Base-by-base conservation (phyloP, 2,797 vertebrate genomes). In the Phrynocephalus forsythii region DNA sequence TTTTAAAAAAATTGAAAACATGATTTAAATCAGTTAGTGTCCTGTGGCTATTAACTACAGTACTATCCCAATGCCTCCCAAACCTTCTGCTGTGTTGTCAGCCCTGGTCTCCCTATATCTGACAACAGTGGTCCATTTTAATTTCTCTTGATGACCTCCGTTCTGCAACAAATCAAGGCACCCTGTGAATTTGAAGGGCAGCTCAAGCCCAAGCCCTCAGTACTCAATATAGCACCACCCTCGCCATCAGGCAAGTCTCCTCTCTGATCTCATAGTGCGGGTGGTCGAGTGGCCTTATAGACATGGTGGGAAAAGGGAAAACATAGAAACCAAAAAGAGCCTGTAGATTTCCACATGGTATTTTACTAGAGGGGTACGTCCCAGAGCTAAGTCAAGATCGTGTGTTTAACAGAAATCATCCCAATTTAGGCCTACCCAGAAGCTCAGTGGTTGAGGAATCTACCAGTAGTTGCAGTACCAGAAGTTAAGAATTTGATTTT, bases 1-100 rank as follows among this genome's bases (percentile, higher is more conserved):
- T 44, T 83, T 56, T 28, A 68, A 82, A 50, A 33, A 83, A 87
- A 76, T 33, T 10, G 56, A 83, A 76, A 22, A 76, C 73, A 72
- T 16, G 69, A 4, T 11, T 6, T 5, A 3, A 24, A 18, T 79
- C 16, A 30, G n/a, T 13, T 20, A 13, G 30, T 10, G 66, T 11
- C 10, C 24, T 44, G 10, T 4, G 11, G 28, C 3, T 5, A 5
- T n/a, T 63, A 44, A 44, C 38, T 44, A 44, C 38, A 5, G 38
- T 44, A 44, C 38, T 44, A 44, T 44, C 38, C 38, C 38, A 44
- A 44, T 44, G 38, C 38, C 38, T 3, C 38, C 38, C 38, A 60
- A 22, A 22, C 79, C 79, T 22, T 30, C 10, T 16, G 1, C 20
- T 81, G 28, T 67, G 22, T n/a, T 30, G 1, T 38, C 24, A 48